Evolutionary conservation across 2,113 vertebrate genomes (phyloP), one percentile per base, ranked within the genome.

Genomic region (Paraplagusia blochii): DNA sequence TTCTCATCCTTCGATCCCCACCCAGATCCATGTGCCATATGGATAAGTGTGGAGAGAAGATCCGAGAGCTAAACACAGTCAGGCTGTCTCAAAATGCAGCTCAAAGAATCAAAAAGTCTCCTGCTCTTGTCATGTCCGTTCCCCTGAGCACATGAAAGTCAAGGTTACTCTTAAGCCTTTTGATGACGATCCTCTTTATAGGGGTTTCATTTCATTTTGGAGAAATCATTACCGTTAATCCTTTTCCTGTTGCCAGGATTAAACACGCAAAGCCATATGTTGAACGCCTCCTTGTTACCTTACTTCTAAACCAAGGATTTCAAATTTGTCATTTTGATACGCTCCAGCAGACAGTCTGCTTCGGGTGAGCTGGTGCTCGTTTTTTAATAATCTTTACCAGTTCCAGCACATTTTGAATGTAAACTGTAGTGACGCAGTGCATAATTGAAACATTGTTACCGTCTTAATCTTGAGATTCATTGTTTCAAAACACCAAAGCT

Each of bases 11-110:
- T 82, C 74, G 68, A 82, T 82, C 85, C 74, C 51, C 72, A 66
- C 80, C 75, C 87, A 83, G 86, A 88, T 90, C 88, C 88, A 72
- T 82, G 76, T 53, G 82, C 88, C 90, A 91, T 90, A 90, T 89
- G 90, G 88, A 84, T 84, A 82, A 79, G 84, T 69, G 82, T 63
- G 84, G 76, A 83, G 84, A 88, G 82, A 85, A 77, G 78, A 85
- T 74, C 64, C 80, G 67, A 76, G 81, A 77, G 81, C 70, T 76
- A 65, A 63, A 69, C 64, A 61, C 65, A 72, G 82, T 83, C 66
- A 54, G 58, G 72, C 76, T 66, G 64, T 68, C 65, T 88, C 85
- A 70, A 72, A 77, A 83, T 66, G 64, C 78, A 68, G 61, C 72
- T 18, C 63, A 76, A 69, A 72, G 72, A 80, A 84, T 81, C 70